A percentile compares a stretch with the other conserved stretches of the same genome.
These are phyloP conservation scores for Buathra laborator DNA, from an alignment of 2,888 invertebrate genomes.

Conservation along the genomic window DNA sequence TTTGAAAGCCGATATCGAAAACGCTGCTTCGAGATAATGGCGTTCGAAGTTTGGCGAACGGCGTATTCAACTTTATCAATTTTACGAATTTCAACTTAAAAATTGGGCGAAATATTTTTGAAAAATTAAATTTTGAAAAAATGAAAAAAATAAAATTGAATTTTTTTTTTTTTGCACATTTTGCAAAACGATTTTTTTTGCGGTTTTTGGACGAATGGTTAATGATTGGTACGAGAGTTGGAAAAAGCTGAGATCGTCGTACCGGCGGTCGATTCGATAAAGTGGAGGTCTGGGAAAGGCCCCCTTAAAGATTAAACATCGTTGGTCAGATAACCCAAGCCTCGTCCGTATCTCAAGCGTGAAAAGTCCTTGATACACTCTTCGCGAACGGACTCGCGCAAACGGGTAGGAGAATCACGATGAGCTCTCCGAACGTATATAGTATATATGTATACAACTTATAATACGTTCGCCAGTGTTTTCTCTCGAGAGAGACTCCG, in stretches of 20 bases:
- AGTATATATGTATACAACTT: conserved; percentile 16
- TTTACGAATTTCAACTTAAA: too few relatives aligned
- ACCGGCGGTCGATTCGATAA: conserved; percentile 9
- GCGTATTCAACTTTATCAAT: too few relatives aligned
- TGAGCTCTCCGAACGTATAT: conserved; percentile 79
- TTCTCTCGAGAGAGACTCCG: conserved; percentile 3
- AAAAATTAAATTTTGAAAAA: too few relatives aligned
- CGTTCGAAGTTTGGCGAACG: too few relatives aligned
- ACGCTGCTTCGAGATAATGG: too few relatives aligned
- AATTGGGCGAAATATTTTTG: too few relatives aligned
- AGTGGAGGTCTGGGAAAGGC: neutral
- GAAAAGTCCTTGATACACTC: conserved; percentile 79
- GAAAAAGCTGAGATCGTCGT: neutral
- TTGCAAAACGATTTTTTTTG: too few relatives aligned
- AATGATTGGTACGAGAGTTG: neutral
- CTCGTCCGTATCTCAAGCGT: conserved; percentile 80
- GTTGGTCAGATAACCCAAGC: conserved; percentile 77
- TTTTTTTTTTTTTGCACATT: too few relatives aligned
- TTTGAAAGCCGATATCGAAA: too few relatives aligned
- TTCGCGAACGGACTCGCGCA: conserved; percentile 77
- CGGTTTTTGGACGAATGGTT: too few relatives aligned
- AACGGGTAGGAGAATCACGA: conserved; percentile 85
- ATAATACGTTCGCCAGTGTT: conserved; percentile 19
- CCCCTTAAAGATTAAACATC: conserved; percentile 34
- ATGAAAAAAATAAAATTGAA: too few relatives aligned